A percentile compares a stretch with the other conserved stretches of the same genome.
Conservation (phyloP, 1,140 invertebrate genomes). For the Drosophila pectinifera region DNA sequence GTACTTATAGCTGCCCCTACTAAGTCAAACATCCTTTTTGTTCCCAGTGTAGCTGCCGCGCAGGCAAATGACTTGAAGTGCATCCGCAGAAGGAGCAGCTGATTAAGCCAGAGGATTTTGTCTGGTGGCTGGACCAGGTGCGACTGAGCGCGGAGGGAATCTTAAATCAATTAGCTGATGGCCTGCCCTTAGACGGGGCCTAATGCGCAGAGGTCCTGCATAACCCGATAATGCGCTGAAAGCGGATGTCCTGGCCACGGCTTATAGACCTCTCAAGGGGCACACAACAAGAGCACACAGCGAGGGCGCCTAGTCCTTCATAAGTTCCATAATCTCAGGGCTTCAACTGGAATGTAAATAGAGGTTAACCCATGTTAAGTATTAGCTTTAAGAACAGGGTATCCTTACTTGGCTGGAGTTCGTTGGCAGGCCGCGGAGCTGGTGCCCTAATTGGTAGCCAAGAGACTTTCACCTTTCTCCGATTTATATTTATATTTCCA, state of each 20-base stretch:
- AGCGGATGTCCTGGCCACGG: conserved; percentile 1
- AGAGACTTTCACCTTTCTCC: not conserved
- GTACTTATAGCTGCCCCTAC: no score
- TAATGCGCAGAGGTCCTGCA: conserved; percentile 7
- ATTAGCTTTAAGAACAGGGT: no score
- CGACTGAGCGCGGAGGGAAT: conserved; percentile 4
- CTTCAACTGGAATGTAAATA: not conserved
- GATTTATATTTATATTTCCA: not conserved
- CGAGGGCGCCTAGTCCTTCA: no score
- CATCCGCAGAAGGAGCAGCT: conserved; percentile 56
- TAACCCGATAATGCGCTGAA: conserved; percentile 32
- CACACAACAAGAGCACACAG: no score
- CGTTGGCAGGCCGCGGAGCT: no score
- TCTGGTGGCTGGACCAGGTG: conserved; percentile 10
- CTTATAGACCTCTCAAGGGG: no score
- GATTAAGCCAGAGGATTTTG: conserved; percentile 73
- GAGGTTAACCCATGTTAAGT: not conserved
- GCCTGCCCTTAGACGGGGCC: conserved; percentile 5
- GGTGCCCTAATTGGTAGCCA: not conserved
- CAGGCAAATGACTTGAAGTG: conserved; percentile 72
- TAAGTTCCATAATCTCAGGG: no score
- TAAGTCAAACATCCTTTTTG: not conserved
- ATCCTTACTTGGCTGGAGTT: no score
- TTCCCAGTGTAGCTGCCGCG: conserved; percentile 22
- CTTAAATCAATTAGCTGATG: conserved; percentile 73